These are phyloP conservation scores for Eudyptes chrysolophus DNA, from an alignment of 2,113 vertebrate species.

Conservation along the genomic window DNA sequence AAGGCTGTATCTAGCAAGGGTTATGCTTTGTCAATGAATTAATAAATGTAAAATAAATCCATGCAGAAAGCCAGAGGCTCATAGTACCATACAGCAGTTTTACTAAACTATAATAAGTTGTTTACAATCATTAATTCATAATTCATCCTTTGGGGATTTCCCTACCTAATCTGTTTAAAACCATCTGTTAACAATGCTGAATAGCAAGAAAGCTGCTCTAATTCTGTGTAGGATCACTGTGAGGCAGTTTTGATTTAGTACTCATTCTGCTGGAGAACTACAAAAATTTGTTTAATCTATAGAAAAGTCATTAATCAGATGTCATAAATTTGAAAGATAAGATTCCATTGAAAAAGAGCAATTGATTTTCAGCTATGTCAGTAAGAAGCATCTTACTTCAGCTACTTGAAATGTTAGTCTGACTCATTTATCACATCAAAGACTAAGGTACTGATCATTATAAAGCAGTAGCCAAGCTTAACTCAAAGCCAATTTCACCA, in stretches of 20 bases:
- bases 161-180: slow-evolving; percentile 50
- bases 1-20: neutral
- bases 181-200: slow-evolving; percentile 53
- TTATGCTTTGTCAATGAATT: neutral
- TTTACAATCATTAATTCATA: slow-evolving; percentile 53
- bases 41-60: neutral
- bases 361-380: slow-evolving; percentile 16
- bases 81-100: neutral
- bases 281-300: neutral
- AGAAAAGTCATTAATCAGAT: slow-evolving; percentile 4
- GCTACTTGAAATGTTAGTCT: neutral
- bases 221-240: neutral
- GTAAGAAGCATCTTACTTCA: neutral
- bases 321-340: neutral
- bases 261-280: neutral
- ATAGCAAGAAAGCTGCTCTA: slow-evolving; percentile 26
- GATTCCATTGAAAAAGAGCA: neutral
- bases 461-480: neutral
- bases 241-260: slow-evolving; percentile 4
- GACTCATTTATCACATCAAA: slow-evolving; percentile 10
- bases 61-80: neutral
- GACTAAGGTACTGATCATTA: neutral
- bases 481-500: neutral
- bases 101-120: slow-evolving; percentile 29
- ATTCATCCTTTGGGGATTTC: slow-evolving; percentile 24